Base-by-base conservation (phyloP, 2,888 invertebrate species). In the Xestia sexstrigata region DNA sequence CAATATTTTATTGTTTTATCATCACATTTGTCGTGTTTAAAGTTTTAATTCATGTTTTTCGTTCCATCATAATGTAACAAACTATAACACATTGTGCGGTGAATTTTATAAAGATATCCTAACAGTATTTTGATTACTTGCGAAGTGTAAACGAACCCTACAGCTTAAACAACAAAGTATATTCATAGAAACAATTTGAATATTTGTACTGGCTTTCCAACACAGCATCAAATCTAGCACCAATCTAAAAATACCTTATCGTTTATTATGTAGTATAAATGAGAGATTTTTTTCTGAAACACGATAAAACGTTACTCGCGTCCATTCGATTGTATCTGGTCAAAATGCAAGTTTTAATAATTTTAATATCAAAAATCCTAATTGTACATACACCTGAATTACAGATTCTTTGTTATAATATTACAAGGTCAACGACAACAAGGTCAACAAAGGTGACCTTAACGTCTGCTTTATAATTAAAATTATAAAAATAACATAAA, bases 281-380 rank as follows among this genome's bases (percentile, higher is more conserved):
- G 26, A 15, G 30, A 47, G 66, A 15, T 52, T 60, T 60, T 47
- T 23, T 35, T 35, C 26, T n/a, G 30, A 66, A 39, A 11, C 45
- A 30, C 42, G 60, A n/a, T 60, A 83, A 66, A 70, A 58, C 35
- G 39, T 55, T 30, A 55, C 17, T 70, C 23, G 35, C 23, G 17
- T n/a, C n/a, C n/a, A n/a, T n/a, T n/a, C n/a, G n/a, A n/a, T 67
- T 30, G 49, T 30, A 42, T 71, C 23, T 42, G 15, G 52, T 47
- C 63, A 83, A 72, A 52, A 83, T 85, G 74, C 58, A 74, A 77
- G 70, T 66, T n/a, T n/a, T 52, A n/a, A 52, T n/a, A n/a, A 52
- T 52, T 52, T n/a, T 3, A 52, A 23, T 17, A 47, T 4, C 71
- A 23, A 20, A 47, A 20, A 20, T 7, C 47, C 7, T 8, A 23